These are phyloP conservation scores for Eulemur macaco DNA, from an alignment of 2,113 vertebrate species.

Conservation along the genomic window DNA sequence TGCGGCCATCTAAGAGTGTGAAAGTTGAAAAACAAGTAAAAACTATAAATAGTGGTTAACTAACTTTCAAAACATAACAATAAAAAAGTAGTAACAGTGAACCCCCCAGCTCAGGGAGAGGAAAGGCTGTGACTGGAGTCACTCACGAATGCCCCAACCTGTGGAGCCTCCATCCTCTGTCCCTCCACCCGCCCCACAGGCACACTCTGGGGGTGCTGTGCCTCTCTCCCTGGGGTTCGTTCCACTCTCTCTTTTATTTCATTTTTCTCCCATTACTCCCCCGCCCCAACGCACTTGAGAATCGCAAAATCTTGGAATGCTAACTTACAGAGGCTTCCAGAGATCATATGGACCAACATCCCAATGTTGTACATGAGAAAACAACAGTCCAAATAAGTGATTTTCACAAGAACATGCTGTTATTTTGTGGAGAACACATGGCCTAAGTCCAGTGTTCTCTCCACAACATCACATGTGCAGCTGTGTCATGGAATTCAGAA, in stretches of 20 bases:
- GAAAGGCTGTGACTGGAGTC: neutral
- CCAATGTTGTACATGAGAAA: neutral
- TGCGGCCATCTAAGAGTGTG: neutral
- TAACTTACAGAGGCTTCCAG: neutral
- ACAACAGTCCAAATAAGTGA: neutral
- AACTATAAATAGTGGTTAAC: neutral
- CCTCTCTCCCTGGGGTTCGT: neutral
- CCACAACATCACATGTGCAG: neutral
- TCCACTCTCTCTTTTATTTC: neutral
- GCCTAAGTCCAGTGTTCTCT: neutral
- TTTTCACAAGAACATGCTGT: neutral
- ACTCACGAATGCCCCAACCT: neutral
- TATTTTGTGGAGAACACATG: neutral
- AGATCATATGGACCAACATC: neutral
- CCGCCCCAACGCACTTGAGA: neutral
- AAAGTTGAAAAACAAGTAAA: constrained; percentile 31
- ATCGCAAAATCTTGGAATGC: neutral
- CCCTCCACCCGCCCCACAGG: neutral
- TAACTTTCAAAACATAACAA: neutral
- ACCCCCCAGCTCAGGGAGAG: neutral
- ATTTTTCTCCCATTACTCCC: neutral
- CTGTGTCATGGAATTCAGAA: neutral
- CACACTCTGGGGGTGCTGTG: neutral
- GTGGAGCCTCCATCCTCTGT: neutral
- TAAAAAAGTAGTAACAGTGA: neutral